Percentiles rank a stretch among this genome's conserved stretches.
Conservation (phyloP, 2,797 vertebrate genomes). For the Etheostoma perlongum region DNA sequence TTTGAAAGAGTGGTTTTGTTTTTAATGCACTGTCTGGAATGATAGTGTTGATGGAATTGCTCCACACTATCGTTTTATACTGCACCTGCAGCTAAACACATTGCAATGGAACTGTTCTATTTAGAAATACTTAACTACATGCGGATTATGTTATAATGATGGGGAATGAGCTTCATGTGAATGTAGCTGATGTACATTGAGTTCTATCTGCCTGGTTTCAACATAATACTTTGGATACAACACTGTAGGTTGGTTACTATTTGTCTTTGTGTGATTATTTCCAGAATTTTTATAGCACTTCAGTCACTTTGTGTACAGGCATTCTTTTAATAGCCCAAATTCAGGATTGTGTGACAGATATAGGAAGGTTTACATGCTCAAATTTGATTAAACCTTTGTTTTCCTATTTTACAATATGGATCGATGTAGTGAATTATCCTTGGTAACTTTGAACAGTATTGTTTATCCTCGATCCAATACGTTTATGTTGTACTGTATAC, state of each 20-base stretch:
- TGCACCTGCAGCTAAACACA: constrained; percentile 46
- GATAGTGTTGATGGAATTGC: constrained; percentile 55
- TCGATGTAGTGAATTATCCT: no score
- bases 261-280: not conserved
- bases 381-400: not conserved
- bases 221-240: constrained; percentile 1
- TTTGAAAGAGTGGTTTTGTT: constrained; percentile 51
- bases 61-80: constrained; percentile 31
- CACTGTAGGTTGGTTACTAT: not conserved
- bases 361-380: not conserved
- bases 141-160: constrained; percentile 8
- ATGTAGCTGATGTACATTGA: constrained; percentile 25
- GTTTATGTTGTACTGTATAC: no score
- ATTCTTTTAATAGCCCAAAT: not conserved
- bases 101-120: constrained; percentile 43
- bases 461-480: no score
- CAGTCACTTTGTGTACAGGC: not conserved
- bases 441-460: no score
- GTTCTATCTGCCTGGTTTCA: constrained; percentile 20
- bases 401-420: not conserved
- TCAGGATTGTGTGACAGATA: not conserved
- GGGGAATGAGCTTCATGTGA: constrained; percentile 1
- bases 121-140: constrained; percentile 33
- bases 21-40: constrained; percentile 50
- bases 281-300: not conserved